Evolutionary conservation across 2,888 invertebrate species (phyloP).

Genomic region (Chymomyza caudatula): DNA sequence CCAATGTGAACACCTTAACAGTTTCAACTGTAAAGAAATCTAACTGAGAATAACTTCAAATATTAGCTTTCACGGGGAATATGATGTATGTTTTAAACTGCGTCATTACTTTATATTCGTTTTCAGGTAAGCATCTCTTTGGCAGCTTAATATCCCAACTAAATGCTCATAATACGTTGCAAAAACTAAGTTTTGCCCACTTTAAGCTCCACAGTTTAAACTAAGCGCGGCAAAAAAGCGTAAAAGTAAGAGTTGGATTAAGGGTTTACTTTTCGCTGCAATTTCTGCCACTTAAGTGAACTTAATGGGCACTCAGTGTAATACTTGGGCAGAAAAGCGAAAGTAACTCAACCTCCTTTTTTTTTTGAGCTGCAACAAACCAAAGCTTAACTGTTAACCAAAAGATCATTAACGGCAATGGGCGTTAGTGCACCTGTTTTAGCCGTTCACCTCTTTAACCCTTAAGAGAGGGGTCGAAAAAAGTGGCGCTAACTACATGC

Average conservation of each 20-base stretch:
- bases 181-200: not conserved
- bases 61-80: too few species aligned
- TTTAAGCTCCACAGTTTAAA: not conserved
- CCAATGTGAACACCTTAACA: too few species aligned
- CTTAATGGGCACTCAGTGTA: constrained; percentile 9
- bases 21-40: too few species aligned
- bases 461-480: constrained; percentile 11
- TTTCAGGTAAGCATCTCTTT: too few species aligned
- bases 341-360: constrained; percentile 26
- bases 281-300: not conserved
- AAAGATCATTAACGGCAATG: constrained; percentile 56
- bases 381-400: constrained; percentile 44
- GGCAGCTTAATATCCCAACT: too few species aligned
- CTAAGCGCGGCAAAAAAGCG: not conserved
- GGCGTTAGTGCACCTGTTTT: constrained; percentile 14
- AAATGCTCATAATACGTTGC: too few species aligned
- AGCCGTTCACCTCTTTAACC: constrained; percentile 46
- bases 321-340: constrained; percentile 26
- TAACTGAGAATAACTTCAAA: too few species aligned
- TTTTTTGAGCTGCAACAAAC: constrained; percentile 17
- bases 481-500: constrained; percentile 27
- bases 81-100: too few species aligned
- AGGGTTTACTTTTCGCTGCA: not conserved
- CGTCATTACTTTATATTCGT: too few species aligned
- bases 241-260: not conserved